A percentile compares a stretch with the other conserved stretches of the same genome.
phyloP scores from a whole-genome alignment of 2,888 invertebrate genomes.

The Bombyx huttoni region DNA sequence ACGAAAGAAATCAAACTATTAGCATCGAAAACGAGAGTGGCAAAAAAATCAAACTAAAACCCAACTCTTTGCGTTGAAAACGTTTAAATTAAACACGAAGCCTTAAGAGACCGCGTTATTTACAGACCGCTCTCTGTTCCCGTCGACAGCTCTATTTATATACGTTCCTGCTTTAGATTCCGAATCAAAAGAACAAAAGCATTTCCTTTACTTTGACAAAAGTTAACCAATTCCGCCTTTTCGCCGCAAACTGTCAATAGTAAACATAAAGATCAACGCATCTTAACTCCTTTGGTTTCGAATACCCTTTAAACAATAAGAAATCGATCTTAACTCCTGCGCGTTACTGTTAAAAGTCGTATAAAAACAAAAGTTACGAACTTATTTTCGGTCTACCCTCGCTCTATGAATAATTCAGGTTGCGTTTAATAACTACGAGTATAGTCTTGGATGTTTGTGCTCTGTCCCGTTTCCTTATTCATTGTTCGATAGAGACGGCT shows the following conservation, averaged over 20 bases:
- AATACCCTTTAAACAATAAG: conserved; percentile 16
- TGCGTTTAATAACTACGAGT: conserved; percentile 58
- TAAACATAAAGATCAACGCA: conserved; percentile 29
- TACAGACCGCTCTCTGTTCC: not conserved
- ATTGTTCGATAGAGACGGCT: conserved; percentile 4
- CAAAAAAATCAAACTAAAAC: not conserved
- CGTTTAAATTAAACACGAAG: not conserved
- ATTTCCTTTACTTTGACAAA: conserved; percentile 3
- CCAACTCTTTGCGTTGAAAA: not conserved
- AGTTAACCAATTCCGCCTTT: conserved; percentile 1
- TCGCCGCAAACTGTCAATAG: conserved; percentile 19
- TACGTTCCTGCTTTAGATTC: not conserved
- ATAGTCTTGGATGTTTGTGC: conserved; percentile 20
- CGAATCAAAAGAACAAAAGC: conserved; percentile 1
- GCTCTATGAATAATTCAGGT: conserved; percentile 64
- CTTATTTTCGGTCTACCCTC: conserved; percentile 53
- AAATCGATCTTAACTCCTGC: conserved; percentile 24
- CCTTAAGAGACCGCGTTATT: not conserved
- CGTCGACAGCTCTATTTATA: not conserved
- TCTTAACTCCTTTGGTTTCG: conserved; percentile 34
- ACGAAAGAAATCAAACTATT: not conserved
- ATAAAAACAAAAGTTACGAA: conserved; percentile 6
- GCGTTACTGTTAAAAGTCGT: conserved; percentile 16
- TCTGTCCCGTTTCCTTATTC: conserved; percentile 2
- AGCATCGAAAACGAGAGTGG: not conserved